Base-by-base conservation (phyloP, 2,888 invertebrate genomes). In the Plusia festucae region DNA sequence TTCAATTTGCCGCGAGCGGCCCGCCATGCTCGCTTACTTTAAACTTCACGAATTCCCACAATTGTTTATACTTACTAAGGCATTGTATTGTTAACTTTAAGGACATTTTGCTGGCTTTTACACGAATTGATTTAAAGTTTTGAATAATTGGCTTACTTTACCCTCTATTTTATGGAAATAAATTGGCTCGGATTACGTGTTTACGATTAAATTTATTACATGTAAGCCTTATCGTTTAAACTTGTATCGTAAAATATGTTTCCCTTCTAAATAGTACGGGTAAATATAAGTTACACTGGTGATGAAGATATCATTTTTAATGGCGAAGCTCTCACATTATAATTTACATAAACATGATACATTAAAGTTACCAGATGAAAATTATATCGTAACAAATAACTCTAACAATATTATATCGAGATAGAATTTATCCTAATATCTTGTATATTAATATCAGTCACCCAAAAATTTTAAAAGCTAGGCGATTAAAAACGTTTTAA, bases 1-100 rank as follows among this genome's bases (percentile, higher is more conserved):
- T 73, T 73, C 78, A 74, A 74, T 74, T 74, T 74, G 46, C 61
- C 59, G 51, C 55, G 53, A 76, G 58, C 40, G 53, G 49, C 77
- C 65, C 66, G 60, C 77, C 46, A 49, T 49, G 67, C 67, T 72
- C 58, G 67, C 58, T 55, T 76, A 59, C 73, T 72, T 73, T 56
- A 72, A 72, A 73, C 77, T 73, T 73, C 22, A 67, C 22, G 18
- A 58, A 61, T 53, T 72, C 59, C 53, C 34, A 56, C 60, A 72
- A 72, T 53, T 72, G 73, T 66, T 76, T 76, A 73, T 59, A 59
- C 56, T 60, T 51, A 49, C 46, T 46, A 16, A 49, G 46, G 9
- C 46, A 49, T 20, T 49, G 18, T 49, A 49, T 49, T 49, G 46
- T 9, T 20, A 49, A 49, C 18, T 49, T 18, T 18, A 18, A 49